phyloP scores from a whole-genome alignment of 2,113 vertebrate species.

The Notothenia rossii region DNA sequence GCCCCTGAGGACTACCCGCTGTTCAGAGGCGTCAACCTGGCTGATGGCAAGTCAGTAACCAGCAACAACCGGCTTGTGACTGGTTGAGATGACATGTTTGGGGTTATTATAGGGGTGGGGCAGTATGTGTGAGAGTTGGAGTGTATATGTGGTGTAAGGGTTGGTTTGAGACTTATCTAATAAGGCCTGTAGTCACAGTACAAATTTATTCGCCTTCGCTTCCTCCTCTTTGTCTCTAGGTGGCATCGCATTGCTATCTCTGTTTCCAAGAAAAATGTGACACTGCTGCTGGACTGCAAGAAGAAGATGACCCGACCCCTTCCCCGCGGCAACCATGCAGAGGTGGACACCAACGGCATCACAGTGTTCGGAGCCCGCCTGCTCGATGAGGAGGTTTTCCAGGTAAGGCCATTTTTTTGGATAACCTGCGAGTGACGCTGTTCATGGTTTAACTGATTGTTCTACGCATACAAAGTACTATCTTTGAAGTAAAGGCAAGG shows the following conservation, averaged over 20 bases:
- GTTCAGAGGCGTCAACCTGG: constrained; percentile 90
- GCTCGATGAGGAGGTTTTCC: constrained; percentile 91
- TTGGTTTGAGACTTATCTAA: neutral
- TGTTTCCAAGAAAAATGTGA: constrained; percentile 90
- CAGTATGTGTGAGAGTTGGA: neutral
- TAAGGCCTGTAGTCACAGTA: constrained; percentile 13
- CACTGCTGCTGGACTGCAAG: constrained; percentile 91
- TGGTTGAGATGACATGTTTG: constrained; percentile 46
- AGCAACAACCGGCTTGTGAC: constrained; percentile 60
- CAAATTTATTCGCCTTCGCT: constrained; percentile 43
- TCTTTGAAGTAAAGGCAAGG: no score
- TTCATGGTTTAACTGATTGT: no score
- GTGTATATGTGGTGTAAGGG: fast-evolving
- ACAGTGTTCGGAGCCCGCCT: constrained; percentile 91
- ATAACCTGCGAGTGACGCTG: no score
- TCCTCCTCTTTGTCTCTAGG: constrained; percentile 74
- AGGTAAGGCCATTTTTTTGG: constrained; percentile 79
- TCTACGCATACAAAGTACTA: no score
- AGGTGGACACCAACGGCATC: constrained; percentile 89
- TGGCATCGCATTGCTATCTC: constrained; percentile 93
- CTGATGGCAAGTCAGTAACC: constrained; percentile 95
- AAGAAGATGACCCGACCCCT: constrained; percentile 88
- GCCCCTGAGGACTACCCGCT: constrained; percentile 89
- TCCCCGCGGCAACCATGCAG: constrained; percentile 84
- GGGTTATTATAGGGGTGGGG: constrained; percentile 9